phyloP scores from a whole-genome alignment of 2,888 invertebrate species.

The Drosophila setosimentum region DNA sequence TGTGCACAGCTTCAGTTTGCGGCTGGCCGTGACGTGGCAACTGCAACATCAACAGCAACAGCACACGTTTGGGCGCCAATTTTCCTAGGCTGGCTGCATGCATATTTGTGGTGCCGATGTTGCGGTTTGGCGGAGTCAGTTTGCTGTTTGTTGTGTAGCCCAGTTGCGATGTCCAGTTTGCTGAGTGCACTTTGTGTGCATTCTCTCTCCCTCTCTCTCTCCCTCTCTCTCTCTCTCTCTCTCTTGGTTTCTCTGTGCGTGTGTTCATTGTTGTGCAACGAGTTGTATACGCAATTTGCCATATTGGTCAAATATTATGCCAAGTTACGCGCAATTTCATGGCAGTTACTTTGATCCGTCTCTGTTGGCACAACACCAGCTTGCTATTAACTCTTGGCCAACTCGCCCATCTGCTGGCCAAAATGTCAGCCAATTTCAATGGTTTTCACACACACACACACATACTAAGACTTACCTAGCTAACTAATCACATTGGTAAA shows the following conservation, averaged over 20 bases:
- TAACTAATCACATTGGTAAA: slow-evolving; percentile 5
- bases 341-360: slow-evolving; percentile 59
- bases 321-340: slow-evolving; percentile 78
- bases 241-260: too few relatives aligned
- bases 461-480: not conserved
- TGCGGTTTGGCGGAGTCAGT: slow-evolving; percentile 61
- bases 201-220: not conserved
- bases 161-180: slow-evolving; percentile 13
- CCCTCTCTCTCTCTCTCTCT: not conserved
- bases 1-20: slow-evolving; percentile 61
- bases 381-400: not conserved
- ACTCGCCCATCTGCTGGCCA: not conserved
- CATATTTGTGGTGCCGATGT: slow-evolving; percentile 63
- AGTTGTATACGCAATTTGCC: slow-evolving; percentile 72
- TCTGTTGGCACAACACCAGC: slow-evolving; percentile 25
- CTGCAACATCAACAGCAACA: not conserved
- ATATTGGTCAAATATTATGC: slow-evolving; percentile 75
- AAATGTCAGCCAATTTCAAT: slow-evolving; percentile 12
- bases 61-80: slow-evolving; percentile 15
- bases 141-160: slow-evolving; percentile 33
- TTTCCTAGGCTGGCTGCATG: slow-evolving; percentile 37
- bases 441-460: slow-evolving; percentile 17
- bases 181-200: slow-evolving; percentile 31
- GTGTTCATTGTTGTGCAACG: slow-evolving; percentile 53
- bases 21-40: slow-evolving; percentile 19